Conservation (phyloP, 2,888 invertebrate species). For the Melikaiella ostensackeni region DNA sequence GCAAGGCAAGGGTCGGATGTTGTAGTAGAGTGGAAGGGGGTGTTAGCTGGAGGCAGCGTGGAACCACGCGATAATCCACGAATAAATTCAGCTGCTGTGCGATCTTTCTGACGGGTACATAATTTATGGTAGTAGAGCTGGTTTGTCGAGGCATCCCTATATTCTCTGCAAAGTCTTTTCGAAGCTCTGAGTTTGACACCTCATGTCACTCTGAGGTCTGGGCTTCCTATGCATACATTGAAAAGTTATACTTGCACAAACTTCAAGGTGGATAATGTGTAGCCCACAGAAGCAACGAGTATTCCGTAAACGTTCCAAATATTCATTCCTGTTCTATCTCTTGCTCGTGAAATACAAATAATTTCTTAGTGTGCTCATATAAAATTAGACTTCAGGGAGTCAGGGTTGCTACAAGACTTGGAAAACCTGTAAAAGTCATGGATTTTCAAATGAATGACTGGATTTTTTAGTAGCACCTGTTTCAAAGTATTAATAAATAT, state of each 20-base stretch:
- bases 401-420: no score
- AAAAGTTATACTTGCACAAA: constrained; percentile 32
- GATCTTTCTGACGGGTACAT: constrained; percentile 55
- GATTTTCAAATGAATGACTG: no score
- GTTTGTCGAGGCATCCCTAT: background rate
- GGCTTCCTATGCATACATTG: constrained; percentile 17
- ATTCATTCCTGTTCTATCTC: constrained; percentile 8
- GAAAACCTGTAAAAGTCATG: no score
- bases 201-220: constrained; percentile 4
- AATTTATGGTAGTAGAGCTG: constrained; percentile 56
- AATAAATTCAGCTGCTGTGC: constrained; percentile 63
- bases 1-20: constrained; percentile 27
- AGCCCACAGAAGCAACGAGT: background rate
- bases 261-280: constrained; percentile 6
- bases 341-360: background rate
- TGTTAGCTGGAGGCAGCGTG: constrained; percentile 31
- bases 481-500: no score
- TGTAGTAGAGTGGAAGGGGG: constrained; percentile 8
- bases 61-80: constrained; percentile 63
- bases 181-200: constrained; percentile 35
- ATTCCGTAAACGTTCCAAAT: constrained; percentile 11
- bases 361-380: no score
- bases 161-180: constrained; percentile 6
- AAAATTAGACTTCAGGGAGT: no score
- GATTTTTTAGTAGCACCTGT: no score